Percentiles rank a stretch among this genome's conserved stretches.
phyloP scores from a whole-genome alignment of 2,888 invertebrate genomes.

The Synergus japonicus region DNA sequence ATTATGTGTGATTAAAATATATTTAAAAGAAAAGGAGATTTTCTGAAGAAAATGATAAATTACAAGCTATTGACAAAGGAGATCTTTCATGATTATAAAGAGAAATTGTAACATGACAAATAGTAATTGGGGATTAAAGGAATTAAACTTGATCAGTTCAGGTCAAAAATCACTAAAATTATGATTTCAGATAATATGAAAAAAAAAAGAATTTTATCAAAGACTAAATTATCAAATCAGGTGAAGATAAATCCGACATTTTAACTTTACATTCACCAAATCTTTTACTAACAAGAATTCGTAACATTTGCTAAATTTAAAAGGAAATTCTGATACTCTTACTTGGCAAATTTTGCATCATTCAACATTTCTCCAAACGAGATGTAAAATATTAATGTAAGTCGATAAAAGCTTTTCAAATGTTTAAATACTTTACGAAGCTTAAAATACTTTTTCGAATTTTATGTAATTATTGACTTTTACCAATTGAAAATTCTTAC shows the following conservation, averaged over 20 bases:
- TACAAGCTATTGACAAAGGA: not conserved
- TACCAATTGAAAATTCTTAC: not conserved
- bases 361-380: not conserved
- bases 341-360: fast-evolving
- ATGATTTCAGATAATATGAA: no score
- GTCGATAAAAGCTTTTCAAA: not conserved
- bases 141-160: no score
- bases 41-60: not conserved
- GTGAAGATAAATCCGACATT: no score
- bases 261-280: no score
- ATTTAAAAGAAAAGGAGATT: not conserved
- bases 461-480: not conserved
- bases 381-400: not conserved
- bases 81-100: not conserved
- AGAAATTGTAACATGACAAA: not conserved
- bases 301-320: no score
- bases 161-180: no score
- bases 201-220: no score
- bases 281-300: no score
- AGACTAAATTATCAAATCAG: no score
- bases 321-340: not conserved
- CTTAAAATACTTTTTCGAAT: not conserved
- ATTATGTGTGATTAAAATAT: not conserved
- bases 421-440: not conserved
- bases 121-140: no score